Base-by-base conservation (phyloP, 2,888 invertebrate species). In the Melieria picta region DNA sequence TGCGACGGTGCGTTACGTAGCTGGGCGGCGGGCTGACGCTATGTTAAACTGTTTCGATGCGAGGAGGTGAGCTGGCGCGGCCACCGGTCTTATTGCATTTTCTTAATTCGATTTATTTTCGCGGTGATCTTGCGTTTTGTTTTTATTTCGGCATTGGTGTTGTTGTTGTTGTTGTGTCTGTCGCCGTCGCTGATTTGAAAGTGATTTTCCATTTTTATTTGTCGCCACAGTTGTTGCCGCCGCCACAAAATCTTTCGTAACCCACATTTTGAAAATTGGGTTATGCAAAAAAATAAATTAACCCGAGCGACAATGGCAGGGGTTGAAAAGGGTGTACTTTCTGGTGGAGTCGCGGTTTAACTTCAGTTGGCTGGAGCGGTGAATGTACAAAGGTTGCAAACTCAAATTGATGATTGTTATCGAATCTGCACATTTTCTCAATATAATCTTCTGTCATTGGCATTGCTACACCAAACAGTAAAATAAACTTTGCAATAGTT, bases 41-140 rank as follows among this genome's bases (percentile, higher is more conserved):
- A 13, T 52, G 11, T 52, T 52, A n/a, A 30, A 30, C 30, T 30
- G 30, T 30, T 30, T 30, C 30, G 30, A 30, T 30, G 30, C 30
- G 30, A 30, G 6, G n/a, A 52, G 13, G 11, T 52, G 11, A n/a
- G 42, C 7, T 13, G 46, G 55, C 16, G 9, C 46, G 9, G 57
- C 56, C 56, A 56, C 56, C 56, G 46, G 57, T 48, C 30, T 66
- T 66, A 55, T 56, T 46, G 47, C 30, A 56, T 65, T 57, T 46
- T 57, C 43, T 46, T 46, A 56, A 46, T 65, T 65, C 16, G 46
- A 65, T 65, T 65, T 56, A 65, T 16, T 65, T 65, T 56, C 46
- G 16, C 46, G 57, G 56, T 46, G 46, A 57, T 65, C 56, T 65
- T 45, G 52, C 50, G 43, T 42, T 10, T 57, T 55, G 42, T 56